Evolutionary conservation across 2,888 invertebrate genomes (phyloP).

Genomic region (Cantharis lateralis): DNA sequence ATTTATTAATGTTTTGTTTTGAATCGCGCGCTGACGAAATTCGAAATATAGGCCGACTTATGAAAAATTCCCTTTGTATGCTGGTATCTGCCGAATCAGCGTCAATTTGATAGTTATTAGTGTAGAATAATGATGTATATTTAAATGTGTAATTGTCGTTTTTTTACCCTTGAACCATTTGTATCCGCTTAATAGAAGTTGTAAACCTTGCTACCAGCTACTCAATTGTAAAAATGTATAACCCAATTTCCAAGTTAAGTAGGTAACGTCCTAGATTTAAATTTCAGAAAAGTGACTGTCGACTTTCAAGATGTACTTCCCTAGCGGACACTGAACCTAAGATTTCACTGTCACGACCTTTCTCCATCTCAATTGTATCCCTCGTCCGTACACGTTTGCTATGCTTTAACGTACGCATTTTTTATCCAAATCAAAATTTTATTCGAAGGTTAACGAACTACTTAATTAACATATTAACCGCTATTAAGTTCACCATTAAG

Average conservation of each 20-base stretch:
- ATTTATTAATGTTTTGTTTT: not conserved
- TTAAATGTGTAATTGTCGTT: not conserved
- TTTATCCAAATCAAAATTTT: not conserved
- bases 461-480: not conserved
- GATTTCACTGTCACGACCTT: slow-evolving; percentile 42
- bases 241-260: slow-evolving; percentile 47
- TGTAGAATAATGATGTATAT: not conserved
- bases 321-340: slow-evolving; percentile 34
- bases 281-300: slow-evolving; percentile 46
- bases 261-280: slow-evolving; percentile 42
- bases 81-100: not conserved
- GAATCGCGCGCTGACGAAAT: not conserved
- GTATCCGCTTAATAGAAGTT: slow-evolving; percentile 32
- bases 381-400: slow-evolving; percentile 12
- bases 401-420: not conserved
- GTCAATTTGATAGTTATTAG: not conserved
- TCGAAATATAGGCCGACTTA: not conserved
- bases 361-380: slow-evolving; percentile 39
- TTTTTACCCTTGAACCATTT: slow-evolving; percentile 34
- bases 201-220: slow-evolving; percentile 36
- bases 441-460: not conserved
- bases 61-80: not conserved
- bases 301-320: slow-evolving; percentile 40
- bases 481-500: not conserved
- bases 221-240: slow-evolving; percentile 43